These are phyloP conservation scores for Pseudopipra pipra DNA, from an alignment of 2,113 vertebrate species.

Conservation along the genomic window DNA sequence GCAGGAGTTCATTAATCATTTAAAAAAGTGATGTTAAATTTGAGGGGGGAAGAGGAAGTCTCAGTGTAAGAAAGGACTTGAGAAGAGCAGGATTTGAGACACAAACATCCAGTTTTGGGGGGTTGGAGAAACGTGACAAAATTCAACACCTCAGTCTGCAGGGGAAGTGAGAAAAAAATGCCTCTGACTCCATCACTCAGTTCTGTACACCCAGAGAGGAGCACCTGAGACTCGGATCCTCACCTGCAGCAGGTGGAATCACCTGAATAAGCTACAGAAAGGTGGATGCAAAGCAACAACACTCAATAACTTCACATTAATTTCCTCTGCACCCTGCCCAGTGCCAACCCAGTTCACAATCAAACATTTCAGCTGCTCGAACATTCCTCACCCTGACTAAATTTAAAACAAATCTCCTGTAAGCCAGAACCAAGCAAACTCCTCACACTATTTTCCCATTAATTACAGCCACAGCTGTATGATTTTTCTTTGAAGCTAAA, in stretches of 20 bases:
- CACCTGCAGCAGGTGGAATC: background rate
- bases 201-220: background rate
- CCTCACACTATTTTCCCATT: background rate
- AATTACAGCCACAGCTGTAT: background rate
- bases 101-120: background rate
- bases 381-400: background rate
- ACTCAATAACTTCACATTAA: background rate
- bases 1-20: background rate
- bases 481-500: background rate
- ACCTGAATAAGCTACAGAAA: background rate
- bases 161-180: background rate
- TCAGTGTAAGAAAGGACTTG: rapidly evolving
- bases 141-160: background rate
- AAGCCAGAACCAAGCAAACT: background rate
- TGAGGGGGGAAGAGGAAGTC: background rate
- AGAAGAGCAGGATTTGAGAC: background rate
- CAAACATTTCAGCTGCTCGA: background rate
- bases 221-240: background rate
- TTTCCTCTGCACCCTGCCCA: background rate
- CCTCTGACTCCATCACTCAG: background rate
- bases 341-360: background rate
- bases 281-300: background rate
- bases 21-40: background rate
- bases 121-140: background rate
- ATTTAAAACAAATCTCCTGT: background rate